These are phyloP conservation scores for Drosophila neutralis DNA, from an alignment of 2,888 invertebrate genomes.

Conservation along the genomic window DNA sequence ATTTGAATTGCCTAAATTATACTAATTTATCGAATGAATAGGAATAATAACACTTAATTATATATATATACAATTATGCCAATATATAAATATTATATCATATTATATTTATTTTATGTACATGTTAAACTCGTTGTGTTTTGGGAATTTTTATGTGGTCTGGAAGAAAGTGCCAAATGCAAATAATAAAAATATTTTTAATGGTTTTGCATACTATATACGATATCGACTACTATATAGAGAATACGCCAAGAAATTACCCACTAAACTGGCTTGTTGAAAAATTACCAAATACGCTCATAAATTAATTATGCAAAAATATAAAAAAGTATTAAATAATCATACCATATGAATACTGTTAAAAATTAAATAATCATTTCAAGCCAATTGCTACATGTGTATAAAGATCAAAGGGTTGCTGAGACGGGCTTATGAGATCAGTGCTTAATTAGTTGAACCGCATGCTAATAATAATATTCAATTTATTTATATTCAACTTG, in stretches of 20 bases:
- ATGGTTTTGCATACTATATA: background rate
- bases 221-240: background rate
- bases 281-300: background rate
- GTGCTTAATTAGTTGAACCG: constrained; percentile 10
- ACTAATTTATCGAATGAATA: background rate
- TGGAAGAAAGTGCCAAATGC: constrained; percentile 20
- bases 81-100: constrained; percentile 21
- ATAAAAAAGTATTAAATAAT: background rate
- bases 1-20: constrained; percentile 21
- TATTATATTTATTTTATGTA: constrained; percentile 37
- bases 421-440: background rate
- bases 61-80: too few species aligned
- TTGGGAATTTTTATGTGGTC: background rate
- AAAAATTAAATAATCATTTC: background rate
- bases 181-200: constrained; percentile 9
- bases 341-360: background rate
- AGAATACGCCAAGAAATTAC: background rate
- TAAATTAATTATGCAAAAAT: background rate
- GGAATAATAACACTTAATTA: background rate
- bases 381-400: background rate
- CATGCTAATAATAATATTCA: constrained; percentile 31
- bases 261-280: background rate
- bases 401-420: background rate
- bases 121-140: constrained; percentile 62
- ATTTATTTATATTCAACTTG: constrained; percentile 33